Conservation (phyloP, 2,888 invertebrate species). For the Tricholauxania praeusta region DNA sequence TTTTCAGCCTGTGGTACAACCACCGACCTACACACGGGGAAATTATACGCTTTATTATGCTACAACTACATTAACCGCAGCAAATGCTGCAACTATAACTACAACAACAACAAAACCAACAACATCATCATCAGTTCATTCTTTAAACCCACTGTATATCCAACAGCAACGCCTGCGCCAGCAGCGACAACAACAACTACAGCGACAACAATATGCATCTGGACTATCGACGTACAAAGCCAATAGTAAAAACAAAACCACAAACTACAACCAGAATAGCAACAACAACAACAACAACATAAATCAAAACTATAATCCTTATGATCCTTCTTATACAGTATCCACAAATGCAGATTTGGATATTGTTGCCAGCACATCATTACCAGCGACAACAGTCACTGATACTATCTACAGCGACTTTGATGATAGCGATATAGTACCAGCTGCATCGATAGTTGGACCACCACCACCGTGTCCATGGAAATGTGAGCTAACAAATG, state of each 20-base stretch:
- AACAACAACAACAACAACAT: constrained; percentile 32
- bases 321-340: constrained; percentile 50
- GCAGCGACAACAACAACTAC: constrained; percentile 6
- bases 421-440: constrained; percentile 27
- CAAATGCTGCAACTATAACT: constrained; percentile 61
- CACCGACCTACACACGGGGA: constrained; percentile 65
- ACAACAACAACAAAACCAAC: constrained; percentile 28
- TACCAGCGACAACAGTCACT: constrained; percentile 42
- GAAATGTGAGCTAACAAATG: constrained; percentile 93
- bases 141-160: constrained; percentile 20
- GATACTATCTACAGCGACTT: constrained; percentile 22
- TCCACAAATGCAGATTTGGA: constrained; percentile 35
- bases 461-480: constrained; percentile 78
- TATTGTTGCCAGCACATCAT: constrained; percentile 42
- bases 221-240: background rate
- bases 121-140: background rate
- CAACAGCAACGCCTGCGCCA: constrained; percentile 18
- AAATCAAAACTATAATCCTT: constrained; percentile 58
- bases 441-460: constrained; percentile 44
- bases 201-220: constrained; percentile 12
- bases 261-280: constrained; percentile 27
- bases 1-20: constrained; percentile 59
- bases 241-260: background rate
- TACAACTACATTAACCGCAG: constrained; percentile 56
- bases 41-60: constrained; percentile 67